Percentiles rank a stretch among this genome's conserved stretches.
phyloP scores from a whole-genome alignment of 2,113 vertebrate genomes.

The Todiramphus chloris region DNA sequence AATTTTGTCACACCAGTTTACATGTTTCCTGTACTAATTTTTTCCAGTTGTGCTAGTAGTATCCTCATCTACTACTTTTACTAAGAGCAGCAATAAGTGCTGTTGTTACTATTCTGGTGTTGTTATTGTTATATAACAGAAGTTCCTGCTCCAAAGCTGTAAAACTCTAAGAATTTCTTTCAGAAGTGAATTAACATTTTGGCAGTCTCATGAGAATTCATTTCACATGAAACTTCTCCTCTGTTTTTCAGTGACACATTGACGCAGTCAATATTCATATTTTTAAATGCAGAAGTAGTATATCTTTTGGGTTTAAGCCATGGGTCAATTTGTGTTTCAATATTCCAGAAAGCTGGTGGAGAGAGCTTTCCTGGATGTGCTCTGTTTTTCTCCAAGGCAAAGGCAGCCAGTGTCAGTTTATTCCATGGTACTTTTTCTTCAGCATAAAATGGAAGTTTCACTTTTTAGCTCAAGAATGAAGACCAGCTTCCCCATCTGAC shows the following conservation, averaged over 20 bases:
- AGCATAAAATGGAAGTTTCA: not conserved
- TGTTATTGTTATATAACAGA: not conserved
- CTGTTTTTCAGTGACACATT: not conserved
- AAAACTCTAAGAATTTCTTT: not conserved
- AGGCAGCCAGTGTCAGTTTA: not conserved
- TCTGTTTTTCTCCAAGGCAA: not conserved
- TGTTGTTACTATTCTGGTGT: not conserved
- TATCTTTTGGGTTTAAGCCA: not conserved
- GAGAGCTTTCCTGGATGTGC: not conserved
- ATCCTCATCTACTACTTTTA: not conserved
- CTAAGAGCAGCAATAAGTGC: not conserved
- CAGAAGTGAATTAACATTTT: not conserved
- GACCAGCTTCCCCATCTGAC: not conserved
- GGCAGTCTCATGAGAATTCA: not conserved
- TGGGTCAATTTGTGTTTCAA: not conserved
- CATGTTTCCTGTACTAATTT: not conserved
- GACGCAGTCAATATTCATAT: not conserved
- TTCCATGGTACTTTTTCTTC: not conserved
- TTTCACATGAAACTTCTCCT: not conserved
- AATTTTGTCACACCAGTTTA: constrained; percentile 21
- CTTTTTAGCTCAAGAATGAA: not conserved
- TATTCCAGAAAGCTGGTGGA: not conserved
- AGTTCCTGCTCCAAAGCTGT: not conserved
- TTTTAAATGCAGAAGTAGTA: not conserved
- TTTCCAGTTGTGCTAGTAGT: not conserved